Evolutionary conservation across 1,140 invertebrate species (phyloP).

Genomic region (Drosophila kanapiae): DNA sequence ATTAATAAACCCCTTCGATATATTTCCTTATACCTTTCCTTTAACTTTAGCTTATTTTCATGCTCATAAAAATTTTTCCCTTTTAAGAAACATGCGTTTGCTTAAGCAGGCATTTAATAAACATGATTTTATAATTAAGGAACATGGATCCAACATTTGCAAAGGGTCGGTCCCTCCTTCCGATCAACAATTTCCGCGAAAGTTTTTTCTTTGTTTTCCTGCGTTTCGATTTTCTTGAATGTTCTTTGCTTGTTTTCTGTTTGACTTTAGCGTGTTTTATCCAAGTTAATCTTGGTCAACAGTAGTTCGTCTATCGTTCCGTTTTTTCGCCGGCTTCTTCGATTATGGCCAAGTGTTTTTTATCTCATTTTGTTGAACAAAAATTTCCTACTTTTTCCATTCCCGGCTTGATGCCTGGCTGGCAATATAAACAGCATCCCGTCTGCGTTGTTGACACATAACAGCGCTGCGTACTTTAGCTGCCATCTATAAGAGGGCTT

Average conservation of each 20-base stretch:
- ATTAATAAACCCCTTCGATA: too few species aligned
- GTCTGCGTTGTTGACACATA: slow-evolving; percentile 67
- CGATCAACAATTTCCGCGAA: slow-evolving; percentile 1
- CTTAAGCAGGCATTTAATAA: background rate
- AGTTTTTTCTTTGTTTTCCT: slow-evolving; percentile 9
- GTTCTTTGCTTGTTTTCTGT: slow-evolving; percentile 10
- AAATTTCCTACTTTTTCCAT: slow-evolving; percentile 61
- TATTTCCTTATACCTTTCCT: fast-evolving
- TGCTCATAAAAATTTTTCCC: too few species aligned
- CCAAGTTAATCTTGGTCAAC: slow-evolving; percentile 44
- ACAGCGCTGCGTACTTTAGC: slow-evolving; percentile 57
- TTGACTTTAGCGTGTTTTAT: slow-evolving; percentile 31
- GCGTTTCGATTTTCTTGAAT: slow-evolving; percentile 12
- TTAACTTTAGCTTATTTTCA: background rate
- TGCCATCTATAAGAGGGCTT: slow-evolving; percentile 34
- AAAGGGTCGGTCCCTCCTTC: background rate
- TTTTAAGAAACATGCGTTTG: background rate
- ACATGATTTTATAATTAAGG: background rate
- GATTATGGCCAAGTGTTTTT: slow-evolving; percentile 46
- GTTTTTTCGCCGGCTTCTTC: slow-evolving; percentile 11
- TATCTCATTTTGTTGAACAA: slow-evolving; percentile 55
- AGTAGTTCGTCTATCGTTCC: slow-evolving; percentile 8
- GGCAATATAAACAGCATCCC: slow-evolving; percentile 64
- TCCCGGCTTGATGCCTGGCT: slow-evolving; percentile 43
- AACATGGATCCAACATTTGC: background rate